Percentiles rank a stretch among this genome's conserved stretches.
Conservation (phyloP, 2,888 invertebrate species). For the Ethmia dodecea region DNA sequence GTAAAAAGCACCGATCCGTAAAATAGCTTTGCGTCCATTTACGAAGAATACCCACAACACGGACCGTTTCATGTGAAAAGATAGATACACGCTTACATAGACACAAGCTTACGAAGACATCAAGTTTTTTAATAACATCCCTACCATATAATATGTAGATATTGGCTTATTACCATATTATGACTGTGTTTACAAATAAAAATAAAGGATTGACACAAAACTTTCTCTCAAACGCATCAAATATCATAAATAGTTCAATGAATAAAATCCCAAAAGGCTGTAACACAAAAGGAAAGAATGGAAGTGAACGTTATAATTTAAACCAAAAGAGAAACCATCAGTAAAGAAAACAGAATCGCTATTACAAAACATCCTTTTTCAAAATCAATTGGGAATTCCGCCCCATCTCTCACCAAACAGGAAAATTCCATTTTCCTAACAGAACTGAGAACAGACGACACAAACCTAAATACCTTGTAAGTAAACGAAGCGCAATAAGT, state of each 20-base stretch:
- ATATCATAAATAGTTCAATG: too few relatives aligned
- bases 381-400: slow-evolving; percentile 66
- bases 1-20: slow-evolving; percentile 38
- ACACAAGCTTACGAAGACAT: too few relatives aligned
- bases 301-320: neutral
- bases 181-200: too few relatives aligned
- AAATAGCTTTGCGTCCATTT: slow-evolving; percentile 41
- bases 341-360: slow-evolving; percentile 36
- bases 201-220: too few relatives aligned
- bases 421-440: slow-evolving; percentile 73
- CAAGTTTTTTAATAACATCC: too few relatives aligned
- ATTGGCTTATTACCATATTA: too few relatives aligned
- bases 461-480: slow-evolving; percentile 72
- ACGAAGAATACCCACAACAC: slow-evolving; percentile 29
- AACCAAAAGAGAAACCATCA: slow-evolving; percentile 28
- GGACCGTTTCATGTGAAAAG: too few relatives aligned
- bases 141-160: too few relatives aligned
- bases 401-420: slow-evolving; percentile 56
- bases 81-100: too few relatives aligned
- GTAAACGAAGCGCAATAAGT: slow-evolving; percentile 73
- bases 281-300: neutral
- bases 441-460: slow-evolving; percentile 61
- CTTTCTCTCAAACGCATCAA: too few relatives aligned
- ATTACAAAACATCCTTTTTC: slow-evolving; percentile 49
- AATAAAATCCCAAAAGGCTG: neutral